These are phyloP conservation scores for Isurus oxyrinchus DNA, from an alignment of 2,113 vertebrate species.

Conservation along the genomic window DNA sequence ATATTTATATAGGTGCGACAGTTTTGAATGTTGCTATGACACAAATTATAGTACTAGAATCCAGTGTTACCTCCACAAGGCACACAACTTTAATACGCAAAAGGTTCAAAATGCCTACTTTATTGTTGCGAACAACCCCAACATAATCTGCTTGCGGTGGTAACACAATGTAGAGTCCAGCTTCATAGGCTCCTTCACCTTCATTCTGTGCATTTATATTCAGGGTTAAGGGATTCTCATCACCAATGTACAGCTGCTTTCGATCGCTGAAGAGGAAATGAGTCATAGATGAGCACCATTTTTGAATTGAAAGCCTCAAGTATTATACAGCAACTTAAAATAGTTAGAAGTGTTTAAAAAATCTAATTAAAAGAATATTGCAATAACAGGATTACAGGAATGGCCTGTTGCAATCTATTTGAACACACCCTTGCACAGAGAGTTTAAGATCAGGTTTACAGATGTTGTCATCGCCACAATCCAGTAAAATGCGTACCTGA, in stretches of 20 bases:
- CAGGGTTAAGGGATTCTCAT: conserved; percentile 85
- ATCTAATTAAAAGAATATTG: not conserved
- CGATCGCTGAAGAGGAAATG: conserved; percentile 65
- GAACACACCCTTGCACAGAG: conserved; percentile 72
- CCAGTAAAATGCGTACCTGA: conserved; percentile 87
- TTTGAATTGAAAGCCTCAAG: not conserved
- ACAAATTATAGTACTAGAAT: not conserved
- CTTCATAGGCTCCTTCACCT: conserved; percentile 94
- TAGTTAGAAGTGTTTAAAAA: not conserved
- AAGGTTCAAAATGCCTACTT: conserved; percentile 57
- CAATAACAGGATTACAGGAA: not conserved
- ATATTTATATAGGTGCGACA: not conserved
- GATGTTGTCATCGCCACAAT: conserved; percentile 90
- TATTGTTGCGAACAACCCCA: conserved; percentile 75
- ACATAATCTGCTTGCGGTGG: conserved; percentile 89
- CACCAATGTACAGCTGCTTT: conserved; percentile 84
- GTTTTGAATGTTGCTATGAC: not conserved
- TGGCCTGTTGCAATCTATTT: not conserved
- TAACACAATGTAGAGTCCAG: conserved; percentile 75
- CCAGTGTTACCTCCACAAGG: not conserved
- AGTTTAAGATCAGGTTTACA: conserved; percentile 85
- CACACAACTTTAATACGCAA: not conserved
- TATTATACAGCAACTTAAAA: not conserved
- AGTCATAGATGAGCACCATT: conserved; percentile 35
- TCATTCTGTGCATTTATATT: conserved; percentile 74